Evolutionary conservation across 2,888 invertebrate genomes (phyloP), one percentile per base, ranked within the genome.

Genomic region (Ophraella communa): DNA sequence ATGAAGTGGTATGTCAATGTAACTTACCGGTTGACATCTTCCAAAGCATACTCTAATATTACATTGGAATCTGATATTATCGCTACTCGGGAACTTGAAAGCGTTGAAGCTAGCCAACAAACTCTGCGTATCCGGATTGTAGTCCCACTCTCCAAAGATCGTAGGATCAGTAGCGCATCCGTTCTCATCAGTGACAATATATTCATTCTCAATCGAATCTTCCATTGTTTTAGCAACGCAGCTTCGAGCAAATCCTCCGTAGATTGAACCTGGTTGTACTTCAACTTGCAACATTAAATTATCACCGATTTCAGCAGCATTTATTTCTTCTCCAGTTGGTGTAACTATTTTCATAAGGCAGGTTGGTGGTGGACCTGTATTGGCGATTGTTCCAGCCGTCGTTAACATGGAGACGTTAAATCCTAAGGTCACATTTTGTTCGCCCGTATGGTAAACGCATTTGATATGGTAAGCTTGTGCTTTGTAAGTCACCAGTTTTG

Each of bases 401-500:
- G 96, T 96, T 71, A 96, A 82, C 95, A 96, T 96, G 8, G 95
- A 95, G 7, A 96, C 96, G 80, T 97, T 96, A 81, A 96, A 95
- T 44, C 96, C 96, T 35, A 95, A 85, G 0, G 94, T 95, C 0
- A 96, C 94, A 73, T 94, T 95, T 81, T 94, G 94, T 80, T 95
- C 95, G 66, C 95, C 95, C 0, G 95, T 95, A 81, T 95, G 94
- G 81, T 97, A 97, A 61, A 95, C 91, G 81, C 97, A 97, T 81
- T 94, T 94, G 70, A 98, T 95, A 82, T 96, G 95, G 84, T 96
- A 98, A 1, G 97, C 96, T 81, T 96, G 95, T 4, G 97, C 95
- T 78, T 94, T 93, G 80, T 93, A 94, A 0, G 97, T 98, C 55
- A 97, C 92, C 57, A 98, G 86, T 84, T 95, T 95, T 0, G 96